Conservation (phyloP, 2,797 vertebrate genomes). For the Lagodon rhomboides region DNA sequence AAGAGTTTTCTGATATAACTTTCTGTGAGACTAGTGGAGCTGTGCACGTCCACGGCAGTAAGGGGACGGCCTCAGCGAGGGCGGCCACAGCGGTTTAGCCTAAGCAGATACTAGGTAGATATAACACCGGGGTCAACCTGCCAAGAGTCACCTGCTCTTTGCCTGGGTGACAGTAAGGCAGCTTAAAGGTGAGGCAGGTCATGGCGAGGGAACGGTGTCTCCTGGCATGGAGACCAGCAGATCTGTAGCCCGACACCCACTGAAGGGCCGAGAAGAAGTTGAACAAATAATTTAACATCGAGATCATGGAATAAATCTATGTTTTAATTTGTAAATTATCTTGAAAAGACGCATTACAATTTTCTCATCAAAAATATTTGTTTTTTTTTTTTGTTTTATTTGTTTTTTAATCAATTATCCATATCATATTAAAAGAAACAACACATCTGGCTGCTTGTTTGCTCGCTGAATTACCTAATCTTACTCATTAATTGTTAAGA, state of each 20-base stretch:
- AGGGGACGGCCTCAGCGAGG: background rate
- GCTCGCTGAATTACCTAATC: background rate
- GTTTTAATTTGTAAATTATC: background rate
- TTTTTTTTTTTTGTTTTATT: background rate
- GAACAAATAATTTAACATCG: background rate
- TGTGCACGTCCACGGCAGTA: too few relatives aligned
- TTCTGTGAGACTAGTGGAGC: background rate
- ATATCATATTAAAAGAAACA: slow-evolving; percentile 13
- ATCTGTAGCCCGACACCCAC: background rate
- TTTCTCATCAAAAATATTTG: background rate
- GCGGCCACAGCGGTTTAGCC: background rate
- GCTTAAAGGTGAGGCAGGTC: slow-evolving; percentile 2
- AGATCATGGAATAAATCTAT: background rate
- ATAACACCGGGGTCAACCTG: background rate
- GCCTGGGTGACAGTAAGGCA: background rate
- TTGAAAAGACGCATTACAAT: background rate
- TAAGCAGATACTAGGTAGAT: background rate
- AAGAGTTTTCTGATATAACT: too few relatives aligned
- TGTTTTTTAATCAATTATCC: background rate
- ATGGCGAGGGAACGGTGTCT: background rate
- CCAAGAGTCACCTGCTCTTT: background rate
- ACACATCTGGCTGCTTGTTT: background rate
- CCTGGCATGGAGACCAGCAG: background rate
- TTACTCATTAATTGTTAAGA: slow-evolving; percentile 14
- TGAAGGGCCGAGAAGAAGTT: background rate